Conservation (phyloP, 1,140 invertebrate species). For the Drosophila arawakana region DNA sequence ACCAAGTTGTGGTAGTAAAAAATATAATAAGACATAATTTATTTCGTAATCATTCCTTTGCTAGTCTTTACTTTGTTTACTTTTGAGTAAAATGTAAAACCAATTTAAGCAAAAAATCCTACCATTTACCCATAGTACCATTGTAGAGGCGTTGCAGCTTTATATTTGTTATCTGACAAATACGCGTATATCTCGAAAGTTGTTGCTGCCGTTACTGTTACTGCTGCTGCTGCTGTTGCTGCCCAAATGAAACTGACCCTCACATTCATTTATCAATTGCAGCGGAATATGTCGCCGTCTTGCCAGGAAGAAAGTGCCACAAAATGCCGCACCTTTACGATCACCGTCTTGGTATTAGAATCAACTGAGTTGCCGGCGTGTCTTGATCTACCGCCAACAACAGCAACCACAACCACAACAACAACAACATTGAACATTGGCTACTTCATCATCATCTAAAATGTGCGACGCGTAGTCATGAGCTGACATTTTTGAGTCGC, state of each 20-base stretch:
- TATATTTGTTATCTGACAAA: conserved; percentile 73
- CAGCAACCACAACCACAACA: conserved; percentile 5
- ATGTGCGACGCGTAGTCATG: conserved; percentile 73
- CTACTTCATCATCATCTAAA: conserved; percentile 80
- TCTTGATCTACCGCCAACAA: conserved; percentile 62
- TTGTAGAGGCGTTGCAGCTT: conserved; percentile 77
- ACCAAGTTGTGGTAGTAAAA: too few relatives aligned
- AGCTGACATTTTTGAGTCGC: conserved; percentile 77
- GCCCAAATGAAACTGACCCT: conserved; percentile 66
- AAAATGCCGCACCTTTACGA: conserved; percentile 62
- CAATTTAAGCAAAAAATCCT: too few relatives aligned
- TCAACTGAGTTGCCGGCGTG: conserved; percentile 35
- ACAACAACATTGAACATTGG: conserved; percentile 3
- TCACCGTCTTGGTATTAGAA: conserved; percentile 34
- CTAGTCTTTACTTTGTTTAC: too few relatives aligned
- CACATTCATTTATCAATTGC: conserved; percentile 78
- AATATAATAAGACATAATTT: too few relatives aligned
- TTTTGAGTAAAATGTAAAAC: too few relatives aligned
- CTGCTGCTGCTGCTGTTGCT: conserved; percentile 2
- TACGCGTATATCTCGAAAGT: conserved; percentile 80
- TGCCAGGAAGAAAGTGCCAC: conserved; percentile 52
- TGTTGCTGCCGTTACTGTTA: conserved; percentile 51
- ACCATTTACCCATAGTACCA: not conserved
- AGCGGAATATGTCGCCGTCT: conserved; percentile 51
- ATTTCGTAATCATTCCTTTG: too few relatives aligned